phyloP scores from a whole-genome alignment of 2,113 vertebrate species.

The Regulus satrapa region DNA sequence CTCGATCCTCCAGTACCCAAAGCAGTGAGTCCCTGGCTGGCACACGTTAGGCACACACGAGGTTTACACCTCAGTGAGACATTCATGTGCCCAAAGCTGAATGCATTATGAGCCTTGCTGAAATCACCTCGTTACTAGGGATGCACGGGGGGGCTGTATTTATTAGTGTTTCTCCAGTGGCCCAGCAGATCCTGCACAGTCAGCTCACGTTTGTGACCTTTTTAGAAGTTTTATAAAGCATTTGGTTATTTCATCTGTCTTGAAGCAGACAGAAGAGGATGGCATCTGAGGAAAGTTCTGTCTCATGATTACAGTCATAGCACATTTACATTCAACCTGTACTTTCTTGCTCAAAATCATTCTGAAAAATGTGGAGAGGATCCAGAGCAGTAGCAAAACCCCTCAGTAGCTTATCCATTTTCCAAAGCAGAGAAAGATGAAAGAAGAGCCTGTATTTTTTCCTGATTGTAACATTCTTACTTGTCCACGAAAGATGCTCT shows the following conservation, averaged over 20 bases:
- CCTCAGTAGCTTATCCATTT: background rate
- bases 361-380: background rate
- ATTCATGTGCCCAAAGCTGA: background rate
- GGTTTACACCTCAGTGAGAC: background rate
- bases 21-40: background rate
- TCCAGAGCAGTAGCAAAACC: background rate
- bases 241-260: background rate
- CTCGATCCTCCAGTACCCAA: background rate
- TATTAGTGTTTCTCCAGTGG: background rate
- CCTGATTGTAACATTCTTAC: background rate
- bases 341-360: background rate
- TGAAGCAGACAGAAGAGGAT: background rate
- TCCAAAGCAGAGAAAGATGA: background rate
- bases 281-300: background rate
- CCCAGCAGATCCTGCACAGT: background rate
- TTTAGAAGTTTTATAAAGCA: background rate
- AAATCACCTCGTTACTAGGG: background rate
- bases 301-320: background rate
- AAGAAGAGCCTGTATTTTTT: background rate
- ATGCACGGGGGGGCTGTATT: fast-evolving
- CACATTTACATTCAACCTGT: background rate
- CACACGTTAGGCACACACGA: fast-evolving
- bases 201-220: background rate
- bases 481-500: background rate
- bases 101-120: background rate